These are phyloP conservation scores for Diploptera punctata DNA, from an alignment of 2,888 invertebrate genomes.

Conservation along the genomic window DNA sequence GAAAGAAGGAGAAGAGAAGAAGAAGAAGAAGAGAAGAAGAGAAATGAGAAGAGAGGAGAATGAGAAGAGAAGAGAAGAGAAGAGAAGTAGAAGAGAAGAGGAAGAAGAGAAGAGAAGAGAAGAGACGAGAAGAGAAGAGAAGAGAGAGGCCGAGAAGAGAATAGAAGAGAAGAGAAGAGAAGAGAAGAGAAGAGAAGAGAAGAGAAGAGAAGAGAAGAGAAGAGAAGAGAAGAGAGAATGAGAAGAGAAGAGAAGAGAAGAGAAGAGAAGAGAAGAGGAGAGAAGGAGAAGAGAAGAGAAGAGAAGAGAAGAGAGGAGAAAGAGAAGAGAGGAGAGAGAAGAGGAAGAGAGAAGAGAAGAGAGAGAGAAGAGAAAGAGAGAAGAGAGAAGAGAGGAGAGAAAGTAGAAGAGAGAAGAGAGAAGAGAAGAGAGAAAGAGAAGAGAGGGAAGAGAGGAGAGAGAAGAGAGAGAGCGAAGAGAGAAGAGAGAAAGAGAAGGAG, in stretches of 20 bases:
- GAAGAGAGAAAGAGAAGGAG: not conserved
- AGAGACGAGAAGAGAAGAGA: not conserved
- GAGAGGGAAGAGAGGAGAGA: not conserved
- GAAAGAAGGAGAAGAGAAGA: not conserved
- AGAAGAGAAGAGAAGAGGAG: not conserved
- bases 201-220: not conserved
- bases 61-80: too few relatives aligned
- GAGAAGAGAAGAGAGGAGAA: not conserved
- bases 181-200: not conserved
- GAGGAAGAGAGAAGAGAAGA: not conserved
- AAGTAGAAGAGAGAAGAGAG: not conserved
- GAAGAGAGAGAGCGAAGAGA: not conserved
- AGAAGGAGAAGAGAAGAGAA: not conserved
- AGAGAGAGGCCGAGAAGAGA: not conserved
- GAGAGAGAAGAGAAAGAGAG: not conserved
- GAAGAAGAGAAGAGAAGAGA: not conserved
- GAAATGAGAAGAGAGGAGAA: not conserved
- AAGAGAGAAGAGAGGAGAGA: not conserved
- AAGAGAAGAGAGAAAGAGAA: not conserved
- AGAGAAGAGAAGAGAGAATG: not conserved
- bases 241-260: too few relatives aligned
- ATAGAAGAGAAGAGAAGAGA: not conserved
- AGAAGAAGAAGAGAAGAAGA: not conserved
- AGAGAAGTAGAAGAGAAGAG: too few relatives aligned
- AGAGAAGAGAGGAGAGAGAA: not conserved